Evolutionary conservation across 2,797 vertebrate species (phyloP), one percentile per base, ranked within the genome.

Genomic region (Meriones psammophilus): DNA sequence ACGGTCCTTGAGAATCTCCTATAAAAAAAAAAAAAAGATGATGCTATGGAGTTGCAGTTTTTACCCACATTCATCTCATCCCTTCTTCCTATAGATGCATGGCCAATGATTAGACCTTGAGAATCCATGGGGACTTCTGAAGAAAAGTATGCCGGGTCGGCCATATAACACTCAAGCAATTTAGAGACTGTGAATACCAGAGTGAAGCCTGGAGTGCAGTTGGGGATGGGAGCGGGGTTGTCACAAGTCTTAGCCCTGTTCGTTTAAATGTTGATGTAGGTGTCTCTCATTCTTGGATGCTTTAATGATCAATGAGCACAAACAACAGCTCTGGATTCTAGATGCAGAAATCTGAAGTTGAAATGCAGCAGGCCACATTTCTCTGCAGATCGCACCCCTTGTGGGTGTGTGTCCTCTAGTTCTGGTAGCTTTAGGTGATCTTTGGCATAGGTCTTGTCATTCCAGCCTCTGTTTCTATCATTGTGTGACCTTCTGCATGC

Each of bases 1-100:
- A 98, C 92, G 97, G 94, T 96, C 89, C 87, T 90, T 71, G 93
- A 97, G 98, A 97, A 85, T 91, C 92, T 96, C 91, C 94, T 97
- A 97, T 97, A 4, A 42, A 42, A 42, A 73, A 97, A 97, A 98
- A 97, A 95, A n/a, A n/a, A n/a, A n/a, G n/a, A 97, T 93, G 94
- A 95, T 68, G 77, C 96, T 84, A 74, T 91, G 95, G 92, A 95
- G 77, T 79, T 89, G 94, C 86, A 83, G 83, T 20, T 77, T 81
- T 93, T 91, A 89, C 73, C 17, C 94, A 6, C 0, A 36, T 94
- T 91, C 13, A 36, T 83, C 39, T 66, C 36, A 24, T 14, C 22
- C 96, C 92, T 94, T 0, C 0, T 92, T 95, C 95, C 95, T 94
- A 17, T 92, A 84, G 66, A 10, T 64, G 10, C 50, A 58, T 46